phyloP scores from a whole-genome alignment of 2,888 invertebrate genomes.

The Liodrosophila aerea region DNA sequence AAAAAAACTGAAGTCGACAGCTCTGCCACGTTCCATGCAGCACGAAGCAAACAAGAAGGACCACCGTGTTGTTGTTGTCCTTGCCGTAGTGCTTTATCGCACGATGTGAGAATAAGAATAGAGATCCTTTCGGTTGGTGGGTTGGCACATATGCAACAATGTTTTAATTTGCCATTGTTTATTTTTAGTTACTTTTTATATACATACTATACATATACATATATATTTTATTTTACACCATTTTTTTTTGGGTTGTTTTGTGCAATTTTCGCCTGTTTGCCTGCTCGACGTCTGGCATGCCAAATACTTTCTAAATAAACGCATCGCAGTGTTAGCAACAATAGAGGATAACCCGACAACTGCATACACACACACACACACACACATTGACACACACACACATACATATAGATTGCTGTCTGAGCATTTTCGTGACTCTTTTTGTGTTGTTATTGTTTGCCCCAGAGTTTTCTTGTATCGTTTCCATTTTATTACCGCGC shows the following conservation, averaged over 20 bases:
- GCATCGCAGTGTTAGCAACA: constrained; percentile 66
- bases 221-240: neutral
- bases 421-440: constrained; percentile 68
- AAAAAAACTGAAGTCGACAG: constrained; percentile 24
- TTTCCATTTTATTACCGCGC: constrained; percentile 71
- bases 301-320: constrained; percentile 76
- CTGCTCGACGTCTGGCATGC: constrained; percentile 44
- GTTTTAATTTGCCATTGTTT: constrained; percentile 67
- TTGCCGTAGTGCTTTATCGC: constrained; percentile 5
- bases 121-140: constrained; percentile 18
- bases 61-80: constrained; percentile 41
- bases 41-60: constrained; percentile 10
- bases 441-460: constrained; percentile 38
- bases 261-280: constrained; percentile 28
- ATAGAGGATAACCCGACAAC: constrained; percentile 37
- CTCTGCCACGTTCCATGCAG: constrained; percentile 24
- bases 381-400: constrained; percentile 27
- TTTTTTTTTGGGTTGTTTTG: constrained; percentile 6
- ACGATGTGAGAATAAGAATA: constrained; percentile 44
- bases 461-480: constrained; percentile 65
- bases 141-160: constrained; percentile 68
- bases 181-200: constrained; percentile 70
- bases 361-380: constrained; percentile 10
- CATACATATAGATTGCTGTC: constrained; percentile 48
- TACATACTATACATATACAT: too few relatives aligned